A percentile compares a stretch with the other conserved stretches of the same genome.
phyloP scores from a whole-genome alignment of 2,797 vertebrate genomes.

The Momotus momota region DNA sequence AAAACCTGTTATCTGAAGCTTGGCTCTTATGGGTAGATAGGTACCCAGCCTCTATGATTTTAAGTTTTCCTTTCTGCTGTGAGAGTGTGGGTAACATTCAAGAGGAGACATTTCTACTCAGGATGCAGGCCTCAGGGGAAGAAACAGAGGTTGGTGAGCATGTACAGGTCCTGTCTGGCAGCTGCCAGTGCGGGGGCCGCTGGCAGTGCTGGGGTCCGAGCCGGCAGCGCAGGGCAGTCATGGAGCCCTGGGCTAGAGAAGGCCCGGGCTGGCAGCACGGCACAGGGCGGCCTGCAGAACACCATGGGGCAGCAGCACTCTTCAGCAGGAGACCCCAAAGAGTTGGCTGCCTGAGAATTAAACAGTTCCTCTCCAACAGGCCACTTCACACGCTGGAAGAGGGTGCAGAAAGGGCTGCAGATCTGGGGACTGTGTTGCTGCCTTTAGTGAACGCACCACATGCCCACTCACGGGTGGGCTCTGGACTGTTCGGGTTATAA shows the following conservation, averaged over 20 bases:
- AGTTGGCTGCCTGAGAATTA: background rate
- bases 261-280: background rate
- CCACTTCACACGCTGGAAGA: background rate
- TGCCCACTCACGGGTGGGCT: rapidly evolving
- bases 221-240: rapidly evolving
- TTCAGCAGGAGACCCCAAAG: background rate
- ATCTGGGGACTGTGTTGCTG: background rate
- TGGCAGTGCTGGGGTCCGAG: background rate
- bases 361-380: background rate
- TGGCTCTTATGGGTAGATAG: background rate
- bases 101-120: background rate
- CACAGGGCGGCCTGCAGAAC: background rate
- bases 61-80: background rate
- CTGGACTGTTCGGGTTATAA: background rate
- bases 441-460: background rate
- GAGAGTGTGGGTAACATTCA: too few species aligned
- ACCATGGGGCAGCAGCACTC: rapidly evolving
- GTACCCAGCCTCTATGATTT: background rate
- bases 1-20: background rate
- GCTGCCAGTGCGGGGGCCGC: background rate
- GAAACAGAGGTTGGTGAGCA: background rate
- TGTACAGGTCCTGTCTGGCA: too few species aligned
- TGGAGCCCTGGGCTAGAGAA: background rate
- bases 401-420: background rate
- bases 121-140: background rate